Evolutionary conservation across 2,888 invertebrate species (phyloP), one percentile per base, ranked within the genome.

Genomic region (Ormyrus pomaceus): DNA sequence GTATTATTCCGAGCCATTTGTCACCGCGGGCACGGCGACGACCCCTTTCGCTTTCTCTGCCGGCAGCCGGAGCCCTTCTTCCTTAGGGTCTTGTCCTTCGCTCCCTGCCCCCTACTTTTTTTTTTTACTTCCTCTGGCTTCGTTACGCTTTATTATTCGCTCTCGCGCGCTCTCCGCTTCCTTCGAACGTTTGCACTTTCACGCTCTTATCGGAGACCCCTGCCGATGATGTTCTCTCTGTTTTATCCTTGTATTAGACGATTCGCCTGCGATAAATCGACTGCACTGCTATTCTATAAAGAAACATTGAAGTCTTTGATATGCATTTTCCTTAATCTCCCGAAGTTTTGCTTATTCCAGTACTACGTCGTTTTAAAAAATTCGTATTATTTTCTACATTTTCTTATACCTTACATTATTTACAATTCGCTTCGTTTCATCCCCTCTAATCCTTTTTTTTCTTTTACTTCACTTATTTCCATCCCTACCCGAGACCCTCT

Each of bases 1-100:
- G 89, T 89, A 90, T 90, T 90, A 90, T 90, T 90, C 90, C 90
- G 83, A 89, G 86, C 90, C 90, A 90, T 90, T 90, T 90, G 90
- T 90, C 90, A 90, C 89, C 58, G 88, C 86, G 86, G 86, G 87
- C 86, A 85, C 78, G 83, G 83, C 83, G 84, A 83, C 86, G 87
- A 88, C 89, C 90, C 89, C 88, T 89, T 89, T 88, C 86, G 86
- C 84, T 87, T 86, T 80, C 69, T 80, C 78, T 80, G 74, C 81
- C 66, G 84, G 66, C 84, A 53, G 62, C 83, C 45, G 19, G 19
- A 62, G 59, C 59, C n/a, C 69, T 46, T 68, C 68, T 76, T 80
- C 77, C 77, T 77, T 72, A 61, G 58, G 50, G 79, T 78, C 75
- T 82, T 82, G 71, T 65, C 8, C 9, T 66, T 66, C 34, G 10